Conservation (phyloP, 1,140 invertebrate genomes). For the Sesamia nonagrioides region DNA sequence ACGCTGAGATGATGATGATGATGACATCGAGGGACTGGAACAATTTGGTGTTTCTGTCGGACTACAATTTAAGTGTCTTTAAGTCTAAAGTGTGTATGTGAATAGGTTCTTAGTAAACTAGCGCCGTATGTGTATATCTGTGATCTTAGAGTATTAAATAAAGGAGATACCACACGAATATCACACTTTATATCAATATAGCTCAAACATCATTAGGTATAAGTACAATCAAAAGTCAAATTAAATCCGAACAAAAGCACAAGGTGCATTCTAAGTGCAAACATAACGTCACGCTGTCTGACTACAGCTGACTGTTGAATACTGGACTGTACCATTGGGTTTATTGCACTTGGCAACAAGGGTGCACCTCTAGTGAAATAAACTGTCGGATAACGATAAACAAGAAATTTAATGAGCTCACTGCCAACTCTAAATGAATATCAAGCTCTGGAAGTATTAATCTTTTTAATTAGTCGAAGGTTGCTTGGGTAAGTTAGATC, state of each 20-base stretch:
- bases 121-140: too few species aligned
- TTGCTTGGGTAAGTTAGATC: background rate
- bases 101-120: too few species aligned
- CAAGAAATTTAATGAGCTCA: constrained; percentile 7
- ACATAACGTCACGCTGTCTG: constrained; percentile 1
- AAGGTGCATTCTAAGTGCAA: background rate
- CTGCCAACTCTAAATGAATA: constrained; percentile 2
- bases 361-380: constrained; percentile 29
- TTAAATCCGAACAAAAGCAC: background rate
- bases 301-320: background rate
- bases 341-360: constrained; percentile 23
- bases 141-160: too few species aligned
- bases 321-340: background rate
- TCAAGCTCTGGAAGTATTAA: background rate
- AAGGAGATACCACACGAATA: too few species aligned
- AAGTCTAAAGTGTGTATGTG: too few species aligned
- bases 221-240: background rate
- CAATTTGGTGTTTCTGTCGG: too few species aligned
- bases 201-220: background rate
- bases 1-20: too few species aligned
- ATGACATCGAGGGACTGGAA: too few species aligned
- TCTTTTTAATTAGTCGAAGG: constrained; percentile 24
- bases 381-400: constrained; percentile 7
- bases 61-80: too few species aligned
- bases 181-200: background rate